A percentile compares a stretch with the other conserved stretches of the same genome.
phyloP scores from a whole-genome alignment of 2,797 vertebrate genomes.

The Cynodonichthys magdalenae region DNA sequence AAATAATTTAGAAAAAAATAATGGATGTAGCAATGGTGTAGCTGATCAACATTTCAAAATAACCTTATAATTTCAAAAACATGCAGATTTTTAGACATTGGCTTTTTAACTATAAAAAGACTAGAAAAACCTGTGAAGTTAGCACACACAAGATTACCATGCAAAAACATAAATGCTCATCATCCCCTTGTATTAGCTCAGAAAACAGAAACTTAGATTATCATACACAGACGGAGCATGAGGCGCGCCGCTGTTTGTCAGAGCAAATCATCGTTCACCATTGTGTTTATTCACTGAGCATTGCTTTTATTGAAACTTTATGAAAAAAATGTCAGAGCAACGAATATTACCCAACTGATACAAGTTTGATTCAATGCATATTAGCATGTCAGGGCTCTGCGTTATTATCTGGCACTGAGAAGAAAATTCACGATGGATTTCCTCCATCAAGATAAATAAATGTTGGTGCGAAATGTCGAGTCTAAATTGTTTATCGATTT shows the following conservation, averaged over 20 bases:
- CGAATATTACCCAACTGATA: background rate
- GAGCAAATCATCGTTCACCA: background rate
- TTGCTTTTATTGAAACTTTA: background rate
- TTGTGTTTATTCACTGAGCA: background rate
- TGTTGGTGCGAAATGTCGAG: slow-evolving; percentile 1
- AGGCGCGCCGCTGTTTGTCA: background rate
- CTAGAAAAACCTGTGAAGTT: background rate
- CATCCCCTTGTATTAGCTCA: background rate
- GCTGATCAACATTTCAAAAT: too few species aligned
- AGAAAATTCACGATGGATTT: slow-evolving; percentile 4
- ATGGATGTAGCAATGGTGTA: too few species aligned
- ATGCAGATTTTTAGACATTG: too few species aligned
- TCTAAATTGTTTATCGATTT: slow-evolving; percentile 14
- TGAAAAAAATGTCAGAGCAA: background rate
- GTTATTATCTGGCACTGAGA: background rate
- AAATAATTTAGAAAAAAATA: too few species aligned
- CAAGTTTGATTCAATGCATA: background rate
- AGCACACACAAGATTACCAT: background rate
- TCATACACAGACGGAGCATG: background rate
- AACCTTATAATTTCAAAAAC: too few species aligned
- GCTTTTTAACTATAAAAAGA: background rate
- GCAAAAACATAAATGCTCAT: background rate
- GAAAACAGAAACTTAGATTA: background rate
- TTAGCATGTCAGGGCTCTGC: slow-evolving; percentile 1
- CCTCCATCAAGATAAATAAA: background rate